Percentiles rank a stretch among this genome's conserved stretches.
These are phyloP conservation scores for Alaudala cheleensis DNA, from an alignment of 2,113 vertebrate genomes.

Conservation along the genomic window DNA sequence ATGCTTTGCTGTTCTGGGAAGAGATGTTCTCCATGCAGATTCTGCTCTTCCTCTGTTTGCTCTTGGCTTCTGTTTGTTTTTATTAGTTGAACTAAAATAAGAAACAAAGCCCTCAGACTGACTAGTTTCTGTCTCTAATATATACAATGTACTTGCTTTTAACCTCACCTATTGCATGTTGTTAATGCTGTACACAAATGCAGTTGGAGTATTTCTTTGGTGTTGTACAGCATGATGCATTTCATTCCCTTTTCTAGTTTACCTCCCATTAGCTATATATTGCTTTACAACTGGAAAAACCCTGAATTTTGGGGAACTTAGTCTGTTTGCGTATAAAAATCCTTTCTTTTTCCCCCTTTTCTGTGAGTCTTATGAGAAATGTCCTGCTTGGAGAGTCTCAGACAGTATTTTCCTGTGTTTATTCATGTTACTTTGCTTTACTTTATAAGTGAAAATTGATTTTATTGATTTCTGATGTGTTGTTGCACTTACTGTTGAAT, in stretches of 20 bases:
- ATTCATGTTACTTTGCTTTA: slow-evolving; percentile 66
- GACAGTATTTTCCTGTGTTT: slow-evolving; percentile 59
- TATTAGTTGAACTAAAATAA: slow-evolving; percentile 6
- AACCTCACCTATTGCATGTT: slow-evolving; percentile 53
- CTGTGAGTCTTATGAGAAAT: slow-evolving; percentile 60
- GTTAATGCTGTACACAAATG: slow-evolving; percentile 53
- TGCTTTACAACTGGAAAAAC: slow-evolving; percentile 57
- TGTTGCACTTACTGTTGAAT: slow-evolving; percentile 67
- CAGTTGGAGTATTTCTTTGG: slow-evolving; percentile 50
- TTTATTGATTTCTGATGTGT: slow-evolving; percentile 68
- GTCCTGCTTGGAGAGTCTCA: slow-evolving; percentile 60
- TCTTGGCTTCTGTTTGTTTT: slow-evolving; percentile 44
- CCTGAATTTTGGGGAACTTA: slow-evolving; percentile 21
- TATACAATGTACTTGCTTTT: slow-evolving; percentile 41
- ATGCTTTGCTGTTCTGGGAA: slow-evolving; percentile 8
- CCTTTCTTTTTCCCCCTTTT: not conserved
- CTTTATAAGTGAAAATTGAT: slow-evolving; percentile 65
- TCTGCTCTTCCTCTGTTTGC: slow-evolving; percentile 29
- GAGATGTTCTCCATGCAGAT: not conserved
- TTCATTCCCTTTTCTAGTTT: slow-evolving; percentile 51
- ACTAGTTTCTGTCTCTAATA: slow-evolving; percentile 25
- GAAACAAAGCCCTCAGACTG: slow-evolving; percentile 49
- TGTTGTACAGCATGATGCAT: slow-evolving; percentile 61
- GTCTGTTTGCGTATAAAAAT: slow-evolving; percentile 41
- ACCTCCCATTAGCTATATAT: slow-evolving; percentile 33